A percentile compares a stretch with the other conserved stretches of the same genome.
phyloP scores from a whole-genome alignment of 2,113 vertebrate species.

The Oryzias melastigma region DNA sequence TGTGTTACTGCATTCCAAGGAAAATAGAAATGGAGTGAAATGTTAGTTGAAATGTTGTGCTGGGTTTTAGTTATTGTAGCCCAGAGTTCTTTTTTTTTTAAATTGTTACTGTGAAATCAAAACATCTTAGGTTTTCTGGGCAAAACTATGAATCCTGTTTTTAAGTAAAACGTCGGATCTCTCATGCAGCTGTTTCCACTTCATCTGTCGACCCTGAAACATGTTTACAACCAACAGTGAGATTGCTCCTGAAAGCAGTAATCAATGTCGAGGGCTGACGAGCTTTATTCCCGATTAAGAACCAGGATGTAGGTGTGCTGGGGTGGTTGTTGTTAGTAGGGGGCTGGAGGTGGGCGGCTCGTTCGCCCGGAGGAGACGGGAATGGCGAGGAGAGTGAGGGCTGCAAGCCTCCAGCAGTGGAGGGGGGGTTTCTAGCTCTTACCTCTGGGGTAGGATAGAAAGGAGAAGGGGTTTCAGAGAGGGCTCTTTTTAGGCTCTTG shows the following conservation, averaged over 20 bases:
- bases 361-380: slow-evolving; percentile 41
- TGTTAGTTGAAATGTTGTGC: too few relatives aligned
- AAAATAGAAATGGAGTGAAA: too few relatives aligned
- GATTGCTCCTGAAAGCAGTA: neutral
- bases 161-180: too few relatives aligned
- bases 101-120: too few relatives aligned
- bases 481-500: slow-evolving; percentile 69
- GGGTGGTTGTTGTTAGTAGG: slow-evolving; percentile 48
- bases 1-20: too few relatives aligned
- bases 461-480: slow-evolving; percentile 69
- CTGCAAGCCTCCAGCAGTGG: slow-evolving; percentile 46
- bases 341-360: slow-evolving; percentile 19
- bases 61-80: too few relatives aligned
- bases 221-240: slow-evolving; percentile 3
- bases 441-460: slow-evolving; percentile 71
- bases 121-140: too few relatives aligned
- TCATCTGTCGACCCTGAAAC: neutral
- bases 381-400: slow-evolving; percentile 31
- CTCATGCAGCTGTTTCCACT: neutral
- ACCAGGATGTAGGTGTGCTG: slow-evolving; percentile 36
- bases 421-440: slow-evolving; percentile 50
- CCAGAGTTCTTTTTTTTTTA: too few relatives aligned
- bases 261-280: neutral
- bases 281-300: slow-evolving; percentile 4
- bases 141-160: too few relatives aligned